phyloP scores from a whole-genome alignment of 2,797 vertebrate species.

The Pampus argenteus region DNA sequence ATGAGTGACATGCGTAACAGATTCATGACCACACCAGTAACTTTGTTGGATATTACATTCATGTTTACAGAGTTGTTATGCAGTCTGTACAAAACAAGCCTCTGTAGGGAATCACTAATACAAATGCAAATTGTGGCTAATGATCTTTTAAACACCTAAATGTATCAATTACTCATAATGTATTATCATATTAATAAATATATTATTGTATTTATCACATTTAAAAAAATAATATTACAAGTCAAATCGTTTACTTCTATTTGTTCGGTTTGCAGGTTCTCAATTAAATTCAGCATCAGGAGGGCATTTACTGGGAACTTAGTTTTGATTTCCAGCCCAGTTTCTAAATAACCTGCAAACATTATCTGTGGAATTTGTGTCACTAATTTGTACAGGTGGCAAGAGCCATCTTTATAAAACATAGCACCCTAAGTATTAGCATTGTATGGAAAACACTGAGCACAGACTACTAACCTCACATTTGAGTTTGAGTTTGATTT shows the following conservation, averaged over 20 bases:
- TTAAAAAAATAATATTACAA: too few species aligned
- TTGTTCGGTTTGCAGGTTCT: neutral
- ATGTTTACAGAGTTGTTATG: neutral
- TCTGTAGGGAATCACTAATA: neutral
- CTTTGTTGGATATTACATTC: neutral
- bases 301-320: too few species aligned
- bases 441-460: neutral
- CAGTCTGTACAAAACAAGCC: neutral
- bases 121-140: neutral
- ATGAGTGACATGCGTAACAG: constrained; percentile 31
- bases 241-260: neutral
- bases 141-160: neutral
- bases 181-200: too few species aligned
- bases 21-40: constrained; percentile 26
- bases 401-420: neutral
- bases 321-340: too few species aligned
- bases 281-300: neutral
- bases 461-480: neutral
- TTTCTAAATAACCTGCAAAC: neutral
- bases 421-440: neutral
- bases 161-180: neutral
- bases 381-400: neutral
- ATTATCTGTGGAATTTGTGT: neutral
- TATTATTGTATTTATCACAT: too few species aligned
- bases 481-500: too few species aligned